These are phyloP conservation scores for Plodia interpunctella DNA, from an alignment of 1,140 invertebrate genomes.

Conservation along the genomic window DNA sequence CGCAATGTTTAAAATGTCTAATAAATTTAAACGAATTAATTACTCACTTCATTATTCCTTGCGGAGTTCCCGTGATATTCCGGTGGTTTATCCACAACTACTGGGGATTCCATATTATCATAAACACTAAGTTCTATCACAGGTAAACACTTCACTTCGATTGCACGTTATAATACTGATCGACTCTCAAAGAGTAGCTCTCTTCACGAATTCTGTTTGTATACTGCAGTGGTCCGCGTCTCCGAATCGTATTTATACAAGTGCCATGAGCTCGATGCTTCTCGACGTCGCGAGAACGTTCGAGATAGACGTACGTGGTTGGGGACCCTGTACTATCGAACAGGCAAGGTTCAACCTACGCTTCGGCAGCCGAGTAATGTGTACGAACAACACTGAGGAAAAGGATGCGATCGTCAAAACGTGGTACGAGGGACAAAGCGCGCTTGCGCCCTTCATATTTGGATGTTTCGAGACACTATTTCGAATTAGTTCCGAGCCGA, in stretches of 20 bases:
- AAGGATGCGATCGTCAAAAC: neutral
- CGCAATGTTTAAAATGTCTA: neutral
- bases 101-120: slow-evolving; percentile 63
- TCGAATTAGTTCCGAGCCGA: neutral
- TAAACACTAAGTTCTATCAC: slow-evolving; percentile 62
- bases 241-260: slow-evolving; percentile 50
- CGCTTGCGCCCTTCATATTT: slow-evolving; percentile 9
- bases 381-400: neutral
- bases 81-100: slow-evolving; percentile 68
- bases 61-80: slow-evolving; percentile 52
- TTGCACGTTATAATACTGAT: slow-evolving; percentile 26
- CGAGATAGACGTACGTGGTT: slow-evolving; percentile 30
- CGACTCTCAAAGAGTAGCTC: slow-evolving; percentile 25
- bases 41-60: slow-evolving; percentile 49
- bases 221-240: slow-evolving; percentile 42
- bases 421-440: neutral
- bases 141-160: slow-evolving; percentile 45
- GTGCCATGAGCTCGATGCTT: slow-evolving; percentile 19
- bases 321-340: slow-evolving; percentile 7
- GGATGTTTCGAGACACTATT: slow-evolving; percentile 17
- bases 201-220: slow-evolving; percentile 42
- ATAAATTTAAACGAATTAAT: neutral
- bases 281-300: slow-evolving; percentile 34
- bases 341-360: neutral
- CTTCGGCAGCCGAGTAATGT: neutral